Evolutionary conservation across 2,888 invertebrate genomes (phyloP).

Genomic region (Euproctis similis): DNA sequence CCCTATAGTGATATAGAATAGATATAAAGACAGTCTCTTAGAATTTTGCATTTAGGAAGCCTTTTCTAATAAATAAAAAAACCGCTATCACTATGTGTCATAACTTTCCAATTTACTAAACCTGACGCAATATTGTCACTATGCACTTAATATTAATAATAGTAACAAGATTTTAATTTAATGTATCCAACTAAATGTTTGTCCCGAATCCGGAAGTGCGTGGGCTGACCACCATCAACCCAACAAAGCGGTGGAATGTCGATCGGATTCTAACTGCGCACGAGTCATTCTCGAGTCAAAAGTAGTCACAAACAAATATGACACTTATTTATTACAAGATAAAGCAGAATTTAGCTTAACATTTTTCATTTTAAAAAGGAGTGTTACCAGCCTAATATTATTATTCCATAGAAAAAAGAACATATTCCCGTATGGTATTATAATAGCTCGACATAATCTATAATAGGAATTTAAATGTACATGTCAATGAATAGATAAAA

Average conservation of each 20-base stretch:
- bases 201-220: conserved; percentile 59
- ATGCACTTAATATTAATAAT: conserved; percentile 29
- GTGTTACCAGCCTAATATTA: conserved; percentile 7
- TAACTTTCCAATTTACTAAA: no score
- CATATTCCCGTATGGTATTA: conserved; percentile 4
- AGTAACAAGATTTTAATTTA: conserved; percentile 36
- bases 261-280: conserved; percentile 49
- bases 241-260: conserved; percentile 64
- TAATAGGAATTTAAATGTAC: conserved; percentile 15
- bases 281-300: conserved; percentile 17
- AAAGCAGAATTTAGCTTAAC: conserved; percentile 11
- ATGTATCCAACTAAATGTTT: conserved; percentile 31
- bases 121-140: conserved; percentile 19
- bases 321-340: not conserved
- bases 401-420: conserved; percentile 15
- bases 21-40: no score
- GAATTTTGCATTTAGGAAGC: no score
- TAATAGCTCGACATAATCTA: conserved; percentile 6
- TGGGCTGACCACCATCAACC: conserved; percentile 44
- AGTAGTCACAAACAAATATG: no score
- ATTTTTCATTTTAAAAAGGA: no score
- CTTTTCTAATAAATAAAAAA: no score
- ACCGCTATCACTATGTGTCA: no score
- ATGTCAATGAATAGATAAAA: conserved; percentile 10
- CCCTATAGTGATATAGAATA: no score